Evolutionary conservation across 1,140 invertebrate genomes (phyloP).

Genomic region (Elysia chlorotica): DNA sequence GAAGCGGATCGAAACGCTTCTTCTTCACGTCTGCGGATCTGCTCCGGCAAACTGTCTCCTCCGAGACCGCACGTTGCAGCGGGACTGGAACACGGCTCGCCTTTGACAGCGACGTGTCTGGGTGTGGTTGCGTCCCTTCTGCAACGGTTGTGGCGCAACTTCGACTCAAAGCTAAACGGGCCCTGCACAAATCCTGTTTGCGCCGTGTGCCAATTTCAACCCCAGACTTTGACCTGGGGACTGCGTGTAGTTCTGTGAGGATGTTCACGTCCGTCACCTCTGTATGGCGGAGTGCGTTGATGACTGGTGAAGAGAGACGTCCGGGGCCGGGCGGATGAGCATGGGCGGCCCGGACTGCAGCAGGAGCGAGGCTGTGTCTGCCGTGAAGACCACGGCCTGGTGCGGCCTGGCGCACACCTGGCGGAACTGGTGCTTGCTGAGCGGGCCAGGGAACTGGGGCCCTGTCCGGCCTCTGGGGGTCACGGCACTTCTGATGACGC

Average conservation of each 20-base stretch:
- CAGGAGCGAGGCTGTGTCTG: background rate
- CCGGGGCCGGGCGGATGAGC: background rate
- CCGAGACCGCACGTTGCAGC: no score
- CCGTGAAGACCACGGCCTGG: background rate
- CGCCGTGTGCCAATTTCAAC: background rate
- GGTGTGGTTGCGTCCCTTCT: background rate
- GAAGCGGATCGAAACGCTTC: no score
- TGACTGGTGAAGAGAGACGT: background rate
- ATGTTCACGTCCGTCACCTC: no score
- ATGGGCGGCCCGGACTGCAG: background rate
- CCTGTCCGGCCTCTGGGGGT: background rate
- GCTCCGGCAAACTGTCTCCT: no score
- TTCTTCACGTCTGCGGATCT: no score
- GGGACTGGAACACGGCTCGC: no score
- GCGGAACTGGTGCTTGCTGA: background rate
- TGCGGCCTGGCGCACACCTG: background rate
- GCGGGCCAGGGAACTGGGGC: background rate
- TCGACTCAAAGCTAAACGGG: background rate
- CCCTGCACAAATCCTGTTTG: background rate
- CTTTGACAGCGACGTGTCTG: no score
- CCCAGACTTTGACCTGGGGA: background rate
- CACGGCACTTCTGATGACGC: background rate
- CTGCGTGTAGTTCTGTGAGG: no score
- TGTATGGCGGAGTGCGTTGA: no score
- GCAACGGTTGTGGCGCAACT: background rate